phyloP scores from a whole-genome alignment of 1,140 invertebrate species.

The Aphelenchoides fujianensis region DNA sequence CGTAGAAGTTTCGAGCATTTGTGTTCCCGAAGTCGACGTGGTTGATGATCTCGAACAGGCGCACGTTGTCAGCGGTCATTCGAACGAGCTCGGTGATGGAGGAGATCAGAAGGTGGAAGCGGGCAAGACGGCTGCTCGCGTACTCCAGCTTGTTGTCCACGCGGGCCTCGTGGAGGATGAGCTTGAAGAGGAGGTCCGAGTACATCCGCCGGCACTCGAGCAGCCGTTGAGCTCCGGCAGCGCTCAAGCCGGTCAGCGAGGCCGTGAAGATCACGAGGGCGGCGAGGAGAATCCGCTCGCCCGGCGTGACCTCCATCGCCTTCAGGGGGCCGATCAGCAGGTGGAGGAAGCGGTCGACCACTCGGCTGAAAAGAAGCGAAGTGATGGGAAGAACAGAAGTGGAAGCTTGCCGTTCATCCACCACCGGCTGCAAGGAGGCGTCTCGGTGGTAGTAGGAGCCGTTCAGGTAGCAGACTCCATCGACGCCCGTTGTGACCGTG shows the following conservation, averaged over 20 bases:
- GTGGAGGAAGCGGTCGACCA: conserved; percentile 17
- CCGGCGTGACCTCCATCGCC: neutral
- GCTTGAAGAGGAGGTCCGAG: conserved; percentile 24
- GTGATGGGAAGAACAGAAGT: too few relatives aligned
- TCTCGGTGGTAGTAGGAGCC: conserved; percentile 55
- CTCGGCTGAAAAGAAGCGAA: neutral
- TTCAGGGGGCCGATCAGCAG: conserved; percentile 9
- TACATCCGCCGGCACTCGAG: conserved; percentile 4
- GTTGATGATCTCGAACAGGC: conserved; percentile 13
- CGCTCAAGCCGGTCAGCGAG: conserved; percentile 15
- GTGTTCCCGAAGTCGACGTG: neutral
- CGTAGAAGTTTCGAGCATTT: conserved; percentile 5
- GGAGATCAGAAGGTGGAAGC: conserved; percentile 29
- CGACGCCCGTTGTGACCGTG: conserved; percentile 40
- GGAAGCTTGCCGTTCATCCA: conserved; percentile 33
- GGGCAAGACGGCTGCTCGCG: conserved; percentile 25
- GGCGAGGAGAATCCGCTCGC: neutral
- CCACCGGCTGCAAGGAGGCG: conserved; percentile 29
- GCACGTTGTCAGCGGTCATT: conserved; percentile 13
- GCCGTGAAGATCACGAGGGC: conserved; percentile 9
- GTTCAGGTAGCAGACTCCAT: conserved; percentile 52
- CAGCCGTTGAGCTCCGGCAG: conserved; percentile 7
- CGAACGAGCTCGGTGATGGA: conserved; percentile 34
- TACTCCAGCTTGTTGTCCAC: conserved; percentile 24
- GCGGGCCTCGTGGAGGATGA: conserved; percentile 25